A percentile compares a stretch with the other conserved stretches of the same genome.
Conservation (phyloP, 2,888 invertebrate genomes). For the Ophion costatus region DNA sequence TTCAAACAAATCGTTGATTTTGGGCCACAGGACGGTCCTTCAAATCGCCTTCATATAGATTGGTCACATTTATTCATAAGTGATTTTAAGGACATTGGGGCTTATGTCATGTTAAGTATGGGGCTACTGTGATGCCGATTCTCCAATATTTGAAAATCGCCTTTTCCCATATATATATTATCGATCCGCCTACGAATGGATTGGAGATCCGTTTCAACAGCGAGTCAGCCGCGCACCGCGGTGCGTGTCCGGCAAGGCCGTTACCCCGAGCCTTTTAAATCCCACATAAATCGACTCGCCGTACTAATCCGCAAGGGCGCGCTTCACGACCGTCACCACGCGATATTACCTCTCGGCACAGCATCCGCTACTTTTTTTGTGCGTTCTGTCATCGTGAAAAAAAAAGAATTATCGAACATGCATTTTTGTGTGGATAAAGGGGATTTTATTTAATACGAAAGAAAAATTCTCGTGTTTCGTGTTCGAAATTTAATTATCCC, state of each 20-base stretch:
- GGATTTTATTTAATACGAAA: too few species aligned
- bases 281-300: neutral
- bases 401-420: neutral
- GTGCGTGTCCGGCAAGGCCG: slow-evolving; percentile 74
- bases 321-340: neutral
- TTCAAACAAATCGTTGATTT: too few species aligned
- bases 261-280: slow-evolving; percentile 23
- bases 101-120: neutral
- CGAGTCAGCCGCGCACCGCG: slow-evolving; percentile 74
- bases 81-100: neutral
- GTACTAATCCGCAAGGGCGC: neutral
- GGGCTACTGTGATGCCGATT: neutral
- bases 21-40: too few species aligned
- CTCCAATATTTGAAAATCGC: neutral
- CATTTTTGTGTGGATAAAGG: neutral
- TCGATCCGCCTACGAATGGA: slow-evolving; percentile 45
- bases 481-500: too few species aligned
- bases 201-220: slow-evolving; percentile 72
- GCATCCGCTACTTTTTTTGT: neutral
- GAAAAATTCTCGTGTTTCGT: too few species aligned
- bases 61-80: neutral
- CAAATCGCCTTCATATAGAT: neutral
- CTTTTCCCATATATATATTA: neutral
- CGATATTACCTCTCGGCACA: neutral
- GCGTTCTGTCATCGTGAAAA: neutral